These are phyloP conservation scores for Coleophora deauratella DNA, from an alignment of 2,888 invertebrate genomes.

Conservation along the genomic window DNA sequence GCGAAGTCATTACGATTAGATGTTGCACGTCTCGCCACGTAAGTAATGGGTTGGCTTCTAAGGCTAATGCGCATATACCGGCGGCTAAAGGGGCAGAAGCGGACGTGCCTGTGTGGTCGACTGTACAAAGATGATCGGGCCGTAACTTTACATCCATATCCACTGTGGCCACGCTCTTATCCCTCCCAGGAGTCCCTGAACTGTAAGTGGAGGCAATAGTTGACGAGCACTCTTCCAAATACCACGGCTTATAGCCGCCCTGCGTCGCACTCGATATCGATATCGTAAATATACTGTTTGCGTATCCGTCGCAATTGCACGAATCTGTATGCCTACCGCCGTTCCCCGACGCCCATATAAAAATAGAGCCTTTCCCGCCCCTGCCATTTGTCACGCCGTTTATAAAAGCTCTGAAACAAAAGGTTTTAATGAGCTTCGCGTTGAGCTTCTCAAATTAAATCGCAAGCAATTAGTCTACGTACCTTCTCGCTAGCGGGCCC, in stretches of 20 bases:
- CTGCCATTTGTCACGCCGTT: constrained; percentile 95
- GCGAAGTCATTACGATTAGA: constrained; percentile 91
- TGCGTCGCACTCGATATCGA: constrained; percentile 98
- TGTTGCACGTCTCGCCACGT: constrained; percentile 99
- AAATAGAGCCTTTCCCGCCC: constrained; percentile 94
- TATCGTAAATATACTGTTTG: constrained; percentile 98
- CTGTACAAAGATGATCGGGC: constrained; percentile 91
- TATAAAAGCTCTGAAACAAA: constrained; percentile 85
- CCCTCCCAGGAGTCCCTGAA: constrained; percentile 93
- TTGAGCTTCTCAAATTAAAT: constrained; percentile 20
- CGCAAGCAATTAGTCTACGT: constrained; percentile 37
- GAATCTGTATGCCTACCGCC: constrained; percentile 96
- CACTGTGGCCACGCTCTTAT: constrained; percentile 92
- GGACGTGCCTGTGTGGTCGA: constrained; percentile 93
- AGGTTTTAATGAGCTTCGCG: constrained; percentile 53
- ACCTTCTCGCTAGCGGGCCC: constrained; percentile 87
- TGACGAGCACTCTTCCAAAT: constrained; percentile 99
- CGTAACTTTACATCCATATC: constrained; percentile 92
- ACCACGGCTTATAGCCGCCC: constrained; percentile 97
- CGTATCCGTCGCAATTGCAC: constrained; percentile 99
- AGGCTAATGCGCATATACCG: constrained; percentile 93
- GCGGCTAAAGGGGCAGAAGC: constrained; percentile 96
- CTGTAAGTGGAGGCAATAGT: constrained; percentile 98
- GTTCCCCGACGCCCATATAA: constrained; percentile 98
- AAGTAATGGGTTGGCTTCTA: constrained; percentile 93